A percentile compares a stretch with the other conserved stretches of the same genome.
These are phyloP conservation scores for Dryas iulia DNA, from an alignment of 1,140 invertebrate genomes.

Conservation along the genomic window DNA sequence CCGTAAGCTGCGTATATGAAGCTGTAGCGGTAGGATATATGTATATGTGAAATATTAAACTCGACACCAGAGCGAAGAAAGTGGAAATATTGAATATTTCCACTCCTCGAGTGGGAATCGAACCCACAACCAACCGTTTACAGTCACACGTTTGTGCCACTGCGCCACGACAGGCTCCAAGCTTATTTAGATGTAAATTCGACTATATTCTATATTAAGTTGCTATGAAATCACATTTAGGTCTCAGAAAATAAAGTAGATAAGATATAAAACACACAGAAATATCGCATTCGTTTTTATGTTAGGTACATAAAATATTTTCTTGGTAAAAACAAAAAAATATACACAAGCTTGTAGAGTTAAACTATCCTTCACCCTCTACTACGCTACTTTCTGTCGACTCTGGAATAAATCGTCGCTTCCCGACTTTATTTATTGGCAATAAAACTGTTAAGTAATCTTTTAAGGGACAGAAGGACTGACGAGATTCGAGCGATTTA, in stretches of 20 bases:
- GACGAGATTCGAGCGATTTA: not conserved
- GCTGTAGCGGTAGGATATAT: too few relatives aligned
- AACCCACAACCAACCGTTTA: too few relatives aligned
- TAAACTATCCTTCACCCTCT: slow-evolving; percentile 11
- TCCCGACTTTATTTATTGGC: slow-evolving; percentile 9
- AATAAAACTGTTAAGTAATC: slow-evolving; percentile 7
- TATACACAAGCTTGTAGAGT: not conserved
- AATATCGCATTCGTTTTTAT: not conserved
- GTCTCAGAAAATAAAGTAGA: not conserved
- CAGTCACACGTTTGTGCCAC: too few relatives aligned
- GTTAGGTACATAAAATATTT: slow-evolving; percentile 8
- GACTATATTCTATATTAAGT: not conserved
- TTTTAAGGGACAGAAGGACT: slow-evolving; percentile 7
- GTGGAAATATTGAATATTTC: too few relatives aligned
- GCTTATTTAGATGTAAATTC: not conserved
- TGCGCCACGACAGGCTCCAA: too few relatives aligned
- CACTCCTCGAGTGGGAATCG: too few relatives aligned
- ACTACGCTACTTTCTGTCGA: not conserved
- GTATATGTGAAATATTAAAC: too few relatives aligned
- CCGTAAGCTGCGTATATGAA: too few relatives aligned
- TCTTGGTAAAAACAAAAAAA: slow-evolving; percentile 14
- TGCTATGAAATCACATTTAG: not conserved
- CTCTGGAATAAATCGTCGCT: slow-evolving; percentile 7
- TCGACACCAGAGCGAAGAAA: too few relatives aligned
- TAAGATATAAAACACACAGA: not conserved